Conservation (phyloP, 2,113 vertebrate genomes). For the Microtus oregoni region DNA sequence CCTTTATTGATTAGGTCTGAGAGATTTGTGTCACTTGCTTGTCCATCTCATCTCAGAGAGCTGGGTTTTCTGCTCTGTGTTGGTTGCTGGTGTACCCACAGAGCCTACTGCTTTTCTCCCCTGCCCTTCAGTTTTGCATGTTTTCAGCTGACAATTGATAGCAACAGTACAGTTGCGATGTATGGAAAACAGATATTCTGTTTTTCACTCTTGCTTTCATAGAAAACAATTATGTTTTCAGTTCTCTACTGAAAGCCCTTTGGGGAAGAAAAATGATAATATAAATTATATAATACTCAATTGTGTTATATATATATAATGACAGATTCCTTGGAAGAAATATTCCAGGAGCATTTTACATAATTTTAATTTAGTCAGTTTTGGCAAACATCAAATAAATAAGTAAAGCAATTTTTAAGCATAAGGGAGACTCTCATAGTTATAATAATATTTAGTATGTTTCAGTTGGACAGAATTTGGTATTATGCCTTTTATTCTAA, state of each 20-base stretch:
- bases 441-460: neutral
- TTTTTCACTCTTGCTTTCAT: neutral
- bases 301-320: neutral
- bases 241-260: slow-evolving; percentile 2
- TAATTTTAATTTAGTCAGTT: slow-evolving; percentile 50
- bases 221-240: slow-evolving; percentile 20
- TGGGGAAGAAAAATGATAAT: neutral
- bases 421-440: slow-evolving; percentile 1
- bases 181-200: neutral
- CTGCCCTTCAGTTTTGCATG: neutral
- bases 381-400: slow-evolving; percentile 2
- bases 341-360: neutral
- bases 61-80: neutral
- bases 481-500: slow-evolving; percentile 41
- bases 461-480: neutral
- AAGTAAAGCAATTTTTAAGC: slow-evolving; percentile 31
- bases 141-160: neutral
- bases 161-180: neutral
- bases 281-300: slow-evolving; percentile 20
- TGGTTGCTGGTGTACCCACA: neutral
- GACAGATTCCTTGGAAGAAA: slow-evolving; percentile 47
- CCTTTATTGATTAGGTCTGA: neutral
- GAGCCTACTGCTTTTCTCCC: neutral
- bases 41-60: neutral
- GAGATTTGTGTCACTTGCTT: neutral